These are phyloP conservation scores for Bursaphelenchus okinawaensis DNA, from an alignment of 2,888 invertebrate genomes.

Conservation along the genomic window DNA sequence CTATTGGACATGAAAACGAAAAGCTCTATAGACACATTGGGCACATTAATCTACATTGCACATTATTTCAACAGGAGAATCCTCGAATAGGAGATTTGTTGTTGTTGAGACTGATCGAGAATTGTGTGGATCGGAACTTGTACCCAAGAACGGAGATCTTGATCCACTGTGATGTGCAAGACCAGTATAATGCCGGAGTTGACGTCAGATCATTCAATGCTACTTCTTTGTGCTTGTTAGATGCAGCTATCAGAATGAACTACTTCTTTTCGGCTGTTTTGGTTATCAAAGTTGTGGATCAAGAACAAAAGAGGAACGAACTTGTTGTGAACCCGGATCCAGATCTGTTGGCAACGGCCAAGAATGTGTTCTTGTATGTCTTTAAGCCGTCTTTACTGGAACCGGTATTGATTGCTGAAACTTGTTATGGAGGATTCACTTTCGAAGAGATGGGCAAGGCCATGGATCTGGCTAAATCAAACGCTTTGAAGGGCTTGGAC, in stretches of 20 bases:
- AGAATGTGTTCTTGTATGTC: conserved; percentile 21
- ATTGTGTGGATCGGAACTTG: conserved; percentile 6
- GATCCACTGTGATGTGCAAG: conserved; percentile 21
- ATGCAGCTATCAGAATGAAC: conserved; percentile 23
- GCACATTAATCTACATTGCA: conserved; percentile 6
- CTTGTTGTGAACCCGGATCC: conserved; percentile 17
- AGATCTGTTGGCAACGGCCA: background rate
- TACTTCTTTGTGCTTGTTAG: conserved; percentile 23
- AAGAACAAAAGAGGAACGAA: background rate
- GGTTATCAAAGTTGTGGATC: conserved; percentile 12
- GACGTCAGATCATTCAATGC: conserved; percentile 19
- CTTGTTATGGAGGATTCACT: conserved; percentile 11
- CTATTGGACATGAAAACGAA: conserved; percentile 8
- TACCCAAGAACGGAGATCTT: conserved; percentile 21
- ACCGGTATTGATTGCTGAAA: conserved; percentile 8
- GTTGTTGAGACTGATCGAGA: background rate
- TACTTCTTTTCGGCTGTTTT: conserved; percentile 19
- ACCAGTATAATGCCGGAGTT: conserved; percentile 17
- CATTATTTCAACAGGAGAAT: conserved; percentile 4
- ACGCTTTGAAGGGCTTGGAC: conserved; percentile 14
- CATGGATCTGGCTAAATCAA: conserved; percentile 13
- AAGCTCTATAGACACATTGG: conserved; percentile 10
- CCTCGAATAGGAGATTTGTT: conserved; percentile 5
- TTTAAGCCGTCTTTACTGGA: conserved; percentile 21
- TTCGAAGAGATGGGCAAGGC: conserved; percentile 16